These are phyloP conservation scores for Craseonycteris thonglongyai DNA, from an alignment of 2,113 vertebrate species.

Conservation along the genomic window DNA sequence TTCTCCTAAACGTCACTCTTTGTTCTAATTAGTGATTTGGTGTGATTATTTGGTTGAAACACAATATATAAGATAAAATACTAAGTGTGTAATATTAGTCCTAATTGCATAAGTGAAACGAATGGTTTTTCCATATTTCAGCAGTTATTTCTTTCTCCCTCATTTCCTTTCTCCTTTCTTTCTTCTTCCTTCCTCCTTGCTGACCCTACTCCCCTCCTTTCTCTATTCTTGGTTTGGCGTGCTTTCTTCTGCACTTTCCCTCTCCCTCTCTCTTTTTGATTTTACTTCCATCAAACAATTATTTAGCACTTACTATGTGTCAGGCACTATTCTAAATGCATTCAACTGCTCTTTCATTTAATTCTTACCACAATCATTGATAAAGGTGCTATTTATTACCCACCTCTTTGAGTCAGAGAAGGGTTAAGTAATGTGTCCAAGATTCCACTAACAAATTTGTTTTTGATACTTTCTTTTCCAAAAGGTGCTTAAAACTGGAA, in stretches of 20 bases:
- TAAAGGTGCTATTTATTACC: neutral
- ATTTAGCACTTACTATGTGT: neutral
- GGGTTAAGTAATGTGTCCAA: neutral
- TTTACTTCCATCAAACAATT: neutral
- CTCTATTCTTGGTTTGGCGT: neutral
- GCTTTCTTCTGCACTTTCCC: too few species aligned
- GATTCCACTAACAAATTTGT: neutral
- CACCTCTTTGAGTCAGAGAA: neutral
- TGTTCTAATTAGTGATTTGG: neutral
- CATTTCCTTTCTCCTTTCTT: too few species aligned
- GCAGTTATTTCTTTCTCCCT: neutral
- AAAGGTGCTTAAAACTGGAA: neutral
- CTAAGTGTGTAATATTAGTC: neutral
- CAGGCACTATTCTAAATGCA: neutral
- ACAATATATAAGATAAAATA: neutral
- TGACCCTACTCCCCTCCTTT: neutral
- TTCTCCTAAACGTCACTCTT: neutral
- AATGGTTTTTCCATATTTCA: neutral
- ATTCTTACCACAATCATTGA: neutral
- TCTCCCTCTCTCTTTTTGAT: neutral
- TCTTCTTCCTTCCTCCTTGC: accelerated
- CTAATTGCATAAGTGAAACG: neutral
- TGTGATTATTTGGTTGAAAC: neutral
- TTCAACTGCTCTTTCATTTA: neutral
- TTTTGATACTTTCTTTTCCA: neutral